Conservation (phyloP, 2,797 vertebrate species). For the Phrynocephalus forsythii region DNA sequence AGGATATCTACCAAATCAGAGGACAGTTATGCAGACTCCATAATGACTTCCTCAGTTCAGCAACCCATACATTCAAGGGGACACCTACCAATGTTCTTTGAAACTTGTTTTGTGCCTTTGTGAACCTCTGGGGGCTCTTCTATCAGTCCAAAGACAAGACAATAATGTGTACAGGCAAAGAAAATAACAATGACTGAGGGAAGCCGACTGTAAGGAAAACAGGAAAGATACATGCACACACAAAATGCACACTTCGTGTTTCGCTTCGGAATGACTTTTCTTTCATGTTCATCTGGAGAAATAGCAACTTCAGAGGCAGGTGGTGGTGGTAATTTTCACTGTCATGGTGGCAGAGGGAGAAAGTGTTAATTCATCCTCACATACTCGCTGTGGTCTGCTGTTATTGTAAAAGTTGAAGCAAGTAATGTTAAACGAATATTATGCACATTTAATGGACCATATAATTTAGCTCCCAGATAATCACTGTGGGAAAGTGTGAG, state of each 20-base stretch:
- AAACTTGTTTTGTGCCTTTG: too few relatives aligned
- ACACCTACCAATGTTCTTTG: background rate
- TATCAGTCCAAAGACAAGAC: too few relatives aligned
- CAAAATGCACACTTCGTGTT: background rate
- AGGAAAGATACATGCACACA: too few relatives aligned
- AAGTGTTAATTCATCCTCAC: background rate
- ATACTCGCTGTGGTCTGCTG: background rate
- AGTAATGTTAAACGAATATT: background rate
- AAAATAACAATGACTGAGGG: too few relatives aligned
- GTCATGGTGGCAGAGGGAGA: background rate
- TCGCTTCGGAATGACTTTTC: background rate
- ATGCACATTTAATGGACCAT: background rate
- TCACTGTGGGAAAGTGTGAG: background rate
- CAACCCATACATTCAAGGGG: accelerated
- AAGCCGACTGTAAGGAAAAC: too few relatives aligned
- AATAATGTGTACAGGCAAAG: too few relatives aligned
- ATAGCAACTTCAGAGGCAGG: background rate
- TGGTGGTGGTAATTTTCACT: background rate
- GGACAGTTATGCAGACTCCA: background rate
- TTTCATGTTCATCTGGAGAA: too few relatives aligned
- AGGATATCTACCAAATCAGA: constrained; percentile 14
- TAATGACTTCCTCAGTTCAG: accelerated
- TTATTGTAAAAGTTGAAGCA: background rate
- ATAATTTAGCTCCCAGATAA: background rate
- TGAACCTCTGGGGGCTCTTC: too few relatives aligned